A percentile compares a stretch with the other conserved stretches of the same genome.
Conservation (phyloP, 2,113 vertebrate genomes). For the Epinephelus moara region DNA sequence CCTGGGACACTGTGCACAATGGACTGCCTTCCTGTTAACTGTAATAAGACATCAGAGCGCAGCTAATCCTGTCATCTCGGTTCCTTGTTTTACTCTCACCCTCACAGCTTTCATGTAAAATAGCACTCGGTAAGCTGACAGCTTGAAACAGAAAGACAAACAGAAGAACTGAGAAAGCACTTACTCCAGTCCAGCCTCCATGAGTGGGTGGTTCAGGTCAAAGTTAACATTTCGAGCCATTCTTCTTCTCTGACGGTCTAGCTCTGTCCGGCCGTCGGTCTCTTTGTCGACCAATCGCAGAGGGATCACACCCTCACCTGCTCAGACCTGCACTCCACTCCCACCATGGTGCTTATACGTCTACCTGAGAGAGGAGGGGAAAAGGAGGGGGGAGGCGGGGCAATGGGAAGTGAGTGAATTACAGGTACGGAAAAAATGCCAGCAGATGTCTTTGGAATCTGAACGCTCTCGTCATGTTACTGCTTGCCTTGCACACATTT, state of each 20-base stretch:
- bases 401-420: background rate
- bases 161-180: slow-evolving; percentile 39
- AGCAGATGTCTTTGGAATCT: slow-evolving; percentile 45
- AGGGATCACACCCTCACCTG: slow-evolving; percentile 60
- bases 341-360: slow-evolving; percentile 61
- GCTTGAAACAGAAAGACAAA: background rate
- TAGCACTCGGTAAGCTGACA: background rate
- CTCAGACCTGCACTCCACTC: slow-evolving; percentile 49
- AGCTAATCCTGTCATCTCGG: background rate
- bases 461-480: slow-evolving; percentile 22
- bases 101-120: background rate
- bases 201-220: slow-evolving; percentile 46
- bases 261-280: background rate
- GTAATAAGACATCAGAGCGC: slow-evolving; percentile 9
- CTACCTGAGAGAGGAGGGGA: slow-evolving; percentile 39
- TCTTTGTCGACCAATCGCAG: slow-evolving; percentile 1
- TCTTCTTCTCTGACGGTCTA: background rate
- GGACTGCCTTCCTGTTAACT: background rate
- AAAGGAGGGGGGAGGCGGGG: background rate
- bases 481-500: slow-evolving; percentile 37
- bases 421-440: slow-evolving; percentile 2
- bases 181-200: slow-evolving; percentile 80
- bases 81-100: background rate
- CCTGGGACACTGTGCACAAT: background rate
- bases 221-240: slow-evolving; percentile 76